A percentile compares a stretch with the other conserved stretches of the same genome.
These are phyloP conservation scores for Poecilia picta DNA, from an alignment of 2,797 vertebrate genomes.

Conservation along the genomic window DNA sequence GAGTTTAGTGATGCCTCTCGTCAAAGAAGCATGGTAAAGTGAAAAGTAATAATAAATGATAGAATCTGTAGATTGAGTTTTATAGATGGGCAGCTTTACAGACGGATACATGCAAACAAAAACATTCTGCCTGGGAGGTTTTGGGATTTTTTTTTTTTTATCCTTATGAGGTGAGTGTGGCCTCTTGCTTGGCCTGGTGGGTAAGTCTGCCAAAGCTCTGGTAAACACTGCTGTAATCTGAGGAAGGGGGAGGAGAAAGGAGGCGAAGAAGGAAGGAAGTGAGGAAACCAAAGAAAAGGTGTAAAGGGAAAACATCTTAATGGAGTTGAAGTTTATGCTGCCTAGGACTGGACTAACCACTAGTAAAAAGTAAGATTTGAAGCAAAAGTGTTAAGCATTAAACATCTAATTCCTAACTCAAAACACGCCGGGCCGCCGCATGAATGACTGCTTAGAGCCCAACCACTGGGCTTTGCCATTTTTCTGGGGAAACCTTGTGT, in stretches of 20 bases:
- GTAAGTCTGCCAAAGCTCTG: conserved; percentile 78
- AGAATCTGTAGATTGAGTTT: conserved; percentile 29
- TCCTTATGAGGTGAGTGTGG: conserved; percentile 66
- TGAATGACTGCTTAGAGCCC: too few relatives aligned
- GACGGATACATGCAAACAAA: conserved; percentile 13
- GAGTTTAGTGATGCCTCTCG: conserved; percentile 48
- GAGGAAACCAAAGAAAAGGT: conserved; percentile 16
- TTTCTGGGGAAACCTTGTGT: too few relatives aligned
- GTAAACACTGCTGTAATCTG: conserved; percentile 79
- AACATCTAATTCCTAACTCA: not conserved
- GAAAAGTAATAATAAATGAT: conserved; percentile 29
- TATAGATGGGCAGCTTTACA: conserved; percentile 22
- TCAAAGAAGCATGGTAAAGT: conserved; percentile 39
- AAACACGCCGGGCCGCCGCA: too few relatives aligned
- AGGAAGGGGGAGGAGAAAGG: conserved; percentile 27
- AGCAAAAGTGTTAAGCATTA: not conserved
- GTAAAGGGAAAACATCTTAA: not conserved
- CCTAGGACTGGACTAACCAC: conserved; percentile 16
- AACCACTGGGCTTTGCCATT: too few relatives aligned
- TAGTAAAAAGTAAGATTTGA: not conserved
- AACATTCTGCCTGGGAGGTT: not conserved
- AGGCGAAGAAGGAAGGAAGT: conserved; percentile 6
- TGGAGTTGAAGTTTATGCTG: conserved; percentile 26
- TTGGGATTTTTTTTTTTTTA: conserved; percentile 50
- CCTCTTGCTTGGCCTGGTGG: conserved; percentile 73